phyloP scores from a whole-genome alignment of 2,797 vertebrate species.

The Numenius phaeopus region DNA sequence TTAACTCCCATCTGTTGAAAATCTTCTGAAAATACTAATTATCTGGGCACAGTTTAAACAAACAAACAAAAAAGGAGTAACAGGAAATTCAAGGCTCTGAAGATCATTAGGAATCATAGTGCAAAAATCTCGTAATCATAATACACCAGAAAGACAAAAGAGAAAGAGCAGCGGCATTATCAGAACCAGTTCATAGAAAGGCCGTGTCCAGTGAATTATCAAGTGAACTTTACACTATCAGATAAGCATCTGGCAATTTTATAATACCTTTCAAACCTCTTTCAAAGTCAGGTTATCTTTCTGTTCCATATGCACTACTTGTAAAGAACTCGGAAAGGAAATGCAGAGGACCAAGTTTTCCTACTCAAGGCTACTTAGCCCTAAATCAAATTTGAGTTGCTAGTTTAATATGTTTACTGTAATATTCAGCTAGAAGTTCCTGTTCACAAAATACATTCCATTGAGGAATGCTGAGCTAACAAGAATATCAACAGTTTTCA shows the following conservation, averaged over 20 bases:
- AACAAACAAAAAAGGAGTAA: background rate
- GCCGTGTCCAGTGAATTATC: background rate
- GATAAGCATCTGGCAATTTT: background rate
- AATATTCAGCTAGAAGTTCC: background rate
- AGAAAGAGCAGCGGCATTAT: background rate
- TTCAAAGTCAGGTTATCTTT: background rate
- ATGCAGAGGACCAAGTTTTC: background rate
- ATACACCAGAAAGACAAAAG: background rate
- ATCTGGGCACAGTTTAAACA: background rate
- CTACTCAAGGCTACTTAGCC: background rate
- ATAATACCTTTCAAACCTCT: background rate
- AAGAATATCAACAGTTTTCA: background rate
- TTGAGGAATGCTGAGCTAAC: background rate
- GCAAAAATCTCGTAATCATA: background rate
- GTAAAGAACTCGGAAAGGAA: background rate
- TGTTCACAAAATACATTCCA: background rate
- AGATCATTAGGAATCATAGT: background rate
- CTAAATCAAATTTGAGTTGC: background rate
- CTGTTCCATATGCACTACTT: background rate
- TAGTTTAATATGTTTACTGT: background rate
- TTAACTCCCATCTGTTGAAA: background rate
- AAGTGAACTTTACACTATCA: background rate
- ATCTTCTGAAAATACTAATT: background rate
- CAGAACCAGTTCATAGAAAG: background rate
- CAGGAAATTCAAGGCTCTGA: background rate